Evolutionary conservation across 2,888 invertebrate species (phyloP).

Genomic region (Ophion ellenae): DNA sequence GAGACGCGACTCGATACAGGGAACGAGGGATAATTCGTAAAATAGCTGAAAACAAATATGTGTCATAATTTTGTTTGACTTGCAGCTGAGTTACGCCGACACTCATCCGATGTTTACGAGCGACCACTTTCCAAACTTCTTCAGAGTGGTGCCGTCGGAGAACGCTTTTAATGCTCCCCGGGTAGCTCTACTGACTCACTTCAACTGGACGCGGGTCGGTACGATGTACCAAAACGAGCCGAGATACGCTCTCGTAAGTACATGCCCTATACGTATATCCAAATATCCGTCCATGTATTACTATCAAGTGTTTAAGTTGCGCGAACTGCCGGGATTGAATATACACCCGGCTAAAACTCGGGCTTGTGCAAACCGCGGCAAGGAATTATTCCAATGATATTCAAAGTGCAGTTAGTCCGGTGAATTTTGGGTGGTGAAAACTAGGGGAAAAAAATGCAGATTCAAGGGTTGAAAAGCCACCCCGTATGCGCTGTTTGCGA

Average conservation of each 20-base stretch:
- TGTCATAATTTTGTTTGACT: slow-evolving; percentile 68
- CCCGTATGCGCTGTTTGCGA: background rate
- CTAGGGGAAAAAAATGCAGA: background rate
- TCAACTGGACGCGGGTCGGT: slow-evolving; percentile 99
- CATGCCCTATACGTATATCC: background rate
- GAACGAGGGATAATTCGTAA: background rate
- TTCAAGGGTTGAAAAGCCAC: background rate
- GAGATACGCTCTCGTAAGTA: slow-evolving; percentile 93
- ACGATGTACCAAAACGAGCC: slow-evolving; percentile 99
- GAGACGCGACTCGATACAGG: background rate
- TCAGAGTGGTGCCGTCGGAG: slow-evolving; percentile 97
- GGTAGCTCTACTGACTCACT: slow-evolving; percentile 93
- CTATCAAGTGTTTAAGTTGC: slow-evolving; percentile 9
- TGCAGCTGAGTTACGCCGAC: slow-evolving; percentile 96
- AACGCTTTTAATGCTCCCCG: slow-evolving; percentile 97
- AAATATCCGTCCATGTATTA: background rate
- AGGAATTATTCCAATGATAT: background rate
- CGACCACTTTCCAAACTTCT: slow-evolving; percentile 97
- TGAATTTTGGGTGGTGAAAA: background rate
- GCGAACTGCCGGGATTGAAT: background rate
- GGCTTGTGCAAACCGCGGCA: background rate
- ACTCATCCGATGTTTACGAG: slow-evolving; percentile 98
- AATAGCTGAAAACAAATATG: slow-evolving; percentile 15
- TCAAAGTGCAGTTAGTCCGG: background rate
- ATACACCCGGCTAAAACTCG: background rate